Conservation (phyloP, 2,113 vertebrate species). For the Clarias macrocephalus region DNA sequence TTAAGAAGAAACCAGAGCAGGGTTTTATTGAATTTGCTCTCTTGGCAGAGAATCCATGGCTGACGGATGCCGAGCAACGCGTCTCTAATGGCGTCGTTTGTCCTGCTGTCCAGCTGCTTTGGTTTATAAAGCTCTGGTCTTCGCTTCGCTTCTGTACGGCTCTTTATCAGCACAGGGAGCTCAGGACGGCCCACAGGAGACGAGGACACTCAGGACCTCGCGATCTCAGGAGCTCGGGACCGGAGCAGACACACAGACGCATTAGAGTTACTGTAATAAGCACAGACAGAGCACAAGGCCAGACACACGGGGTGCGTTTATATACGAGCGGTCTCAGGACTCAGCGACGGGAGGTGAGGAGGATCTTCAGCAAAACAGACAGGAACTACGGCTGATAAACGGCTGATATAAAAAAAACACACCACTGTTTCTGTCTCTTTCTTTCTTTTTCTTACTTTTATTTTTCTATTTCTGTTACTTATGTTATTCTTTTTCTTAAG, state of each 20-base stretch:
- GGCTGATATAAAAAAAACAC: not conserved
- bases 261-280: not conserved
- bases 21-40: constrained; percentile 59
- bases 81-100: constrained; percentile 63
- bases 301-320: not conserved
- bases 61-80: constrained; percentile 49
- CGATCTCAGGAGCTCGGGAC: constrained; percentile 32
- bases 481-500: no score
- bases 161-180: constrained; percentile 53
- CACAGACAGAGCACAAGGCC: not conserved
- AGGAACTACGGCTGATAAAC: not conserved
- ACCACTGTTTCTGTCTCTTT: not conserved
- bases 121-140: constrained; percentile 55
- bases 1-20: constrained; percentile 46
- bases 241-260: not conserved
- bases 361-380: not conserved
- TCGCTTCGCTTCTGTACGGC: not conserved
- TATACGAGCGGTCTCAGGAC: not conserved
- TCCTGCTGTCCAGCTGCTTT: constrained; percentile 47
- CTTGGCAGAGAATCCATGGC: constrained; percentile 51
- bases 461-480: not conserved
- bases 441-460: not conserved
- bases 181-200: constrained; percentile 26
- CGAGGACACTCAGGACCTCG: constrained; percentile 1
- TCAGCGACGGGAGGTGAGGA: not conserved